A percentile compares a stretch with the other conserved stretches of the same genome.
Evolutionary conservation across 2,797 vertebrate genomes (phyloP).

Genomic region (Xerus rutilus): DNA sequence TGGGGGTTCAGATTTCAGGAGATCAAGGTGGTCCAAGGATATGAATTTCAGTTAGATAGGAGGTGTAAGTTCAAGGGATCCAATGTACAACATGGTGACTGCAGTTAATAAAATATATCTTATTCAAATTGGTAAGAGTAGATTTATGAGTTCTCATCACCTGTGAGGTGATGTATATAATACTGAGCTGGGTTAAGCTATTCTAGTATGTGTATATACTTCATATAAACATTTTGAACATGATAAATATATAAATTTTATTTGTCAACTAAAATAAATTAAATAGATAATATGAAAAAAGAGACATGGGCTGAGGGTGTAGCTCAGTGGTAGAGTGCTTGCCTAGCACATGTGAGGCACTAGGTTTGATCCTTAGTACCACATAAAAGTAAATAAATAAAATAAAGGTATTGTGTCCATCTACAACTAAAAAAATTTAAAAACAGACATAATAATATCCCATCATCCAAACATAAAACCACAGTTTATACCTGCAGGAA

Average conservation of each 20-base stretch:
- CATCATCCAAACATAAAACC: not conserved
- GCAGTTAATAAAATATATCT: not conserved
- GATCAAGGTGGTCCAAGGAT: not conserved
- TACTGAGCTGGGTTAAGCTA: not conserved
- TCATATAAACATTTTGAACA: not conserved
- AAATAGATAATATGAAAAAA: not conserved
- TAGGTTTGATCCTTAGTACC: too few relatives aligned
- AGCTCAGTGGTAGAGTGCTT: too few relatives aligned
- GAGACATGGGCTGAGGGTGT: not conserved
- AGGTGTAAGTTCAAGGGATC: not conserved
- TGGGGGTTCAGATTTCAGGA: too few relatives aligned
- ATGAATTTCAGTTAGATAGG: not conserved
- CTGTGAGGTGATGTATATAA: not conserved
- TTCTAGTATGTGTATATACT: not conserved
- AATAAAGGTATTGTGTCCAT: too few relatives aligned
- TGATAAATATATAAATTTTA: not conserved
- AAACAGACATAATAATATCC: too few relatives aligned
- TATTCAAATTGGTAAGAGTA: not conserved
- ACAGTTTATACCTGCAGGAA: not conserved
- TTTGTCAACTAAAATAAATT: not conserved
- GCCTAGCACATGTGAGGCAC: too few relatives aligned
- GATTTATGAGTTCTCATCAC: not conserved
- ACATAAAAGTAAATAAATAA: too few relatives aligned
- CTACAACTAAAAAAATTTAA: too few relatives aligned
- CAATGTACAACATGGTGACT: too few relatives aligned